These are phyloP conservation scores for Rhinogobio ventralis DNA, from an alignment of 2,797 vertebrate species.

Conservation along the genomic window DNA sequence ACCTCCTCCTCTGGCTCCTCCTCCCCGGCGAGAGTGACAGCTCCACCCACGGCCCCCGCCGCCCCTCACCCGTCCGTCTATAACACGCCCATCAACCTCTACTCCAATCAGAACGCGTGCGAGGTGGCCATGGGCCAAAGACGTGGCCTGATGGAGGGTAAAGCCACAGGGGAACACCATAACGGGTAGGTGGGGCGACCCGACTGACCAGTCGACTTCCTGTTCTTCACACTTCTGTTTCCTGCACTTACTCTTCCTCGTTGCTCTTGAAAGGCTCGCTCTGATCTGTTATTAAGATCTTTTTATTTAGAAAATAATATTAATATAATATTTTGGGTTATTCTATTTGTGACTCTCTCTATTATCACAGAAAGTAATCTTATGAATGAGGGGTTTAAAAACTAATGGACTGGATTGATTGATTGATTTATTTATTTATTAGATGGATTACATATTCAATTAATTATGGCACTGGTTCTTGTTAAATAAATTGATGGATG, in stretches of 20 bases:
- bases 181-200: conserved; percentile 87
- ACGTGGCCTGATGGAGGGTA: conserved; percentile 87
- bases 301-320: too few relatives aligned
- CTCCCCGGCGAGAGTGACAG: conserved; percentile 81
- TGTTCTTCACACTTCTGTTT: conserved; percentile 21
- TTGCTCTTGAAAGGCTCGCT: background rate
- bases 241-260: background rate
- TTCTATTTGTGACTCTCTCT: background rate
- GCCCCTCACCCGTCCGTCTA: conserved; percentile 87
- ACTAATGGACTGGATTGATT: too few relatives aligned
- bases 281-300: background rate
- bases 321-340: background rate
- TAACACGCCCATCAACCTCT: conserved; percentile 84
- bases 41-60: conserved; percentile 74
- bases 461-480: too few relatives aligned
- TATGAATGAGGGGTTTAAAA: background rate
- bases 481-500: too few relatives aligned
- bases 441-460: too few relatives aligned
- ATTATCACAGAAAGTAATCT: background rate
- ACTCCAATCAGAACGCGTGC: conserved; percentile 82
- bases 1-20: conserved; percentile 80
- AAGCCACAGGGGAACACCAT: conserved; percentile 83
- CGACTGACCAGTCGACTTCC: conserved; percentile 20
- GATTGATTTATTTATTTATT: too few relatives aligned
- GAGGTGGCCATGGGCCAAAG: conserved; percentile 89